A percentile compares a stretch with the other conserved stretches of the same genome.
Evolutionary conservation across 1,140 invertebrate species (phyloP).

Genomic region (Pollicipes pollicipes): DNA sequence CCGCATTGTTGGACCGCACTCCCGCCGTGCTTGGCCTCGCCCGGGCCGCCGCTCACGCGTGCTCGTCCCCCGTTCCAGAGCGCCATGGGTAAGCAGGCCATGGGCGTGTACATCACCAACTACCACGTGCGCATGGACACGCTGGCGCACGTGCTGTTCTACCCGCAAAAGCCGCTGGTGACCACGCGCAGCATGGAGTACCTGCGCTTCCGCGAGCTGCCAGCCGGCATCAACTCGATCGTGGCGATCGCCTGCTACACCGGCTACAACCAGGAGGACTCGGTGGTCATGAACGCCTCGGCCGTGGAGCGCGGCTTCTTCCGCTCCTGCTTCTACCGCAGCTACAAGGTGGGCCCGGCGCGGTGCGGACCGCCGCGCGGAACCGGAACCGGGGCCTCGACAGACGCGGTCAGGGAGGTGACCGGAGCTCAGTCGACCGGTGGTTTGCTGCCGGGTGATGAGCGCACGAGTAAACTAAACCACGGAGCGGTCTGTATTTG

Average conservation of each 20-base stretch:
- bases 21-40: too few species aligned
- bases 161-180: constrained; percentile 97
- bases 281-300: constrained; percentile 93
- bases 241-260: constrained; percentile 98
- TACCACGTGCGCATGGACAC: constrained; percentile 99
- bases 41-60: too few species aligned
- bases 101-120: constrained; percentile 99
- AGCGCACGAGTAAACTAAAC: too few species aligned
- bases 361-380: too few species aligned
- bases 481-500: too few species aligned
- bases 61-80: constrained; percentile 39
- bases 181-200: constrained; percentile 97
- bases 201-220: constrained; percentile 54
- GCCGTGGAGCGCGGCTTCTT: constrained; percentile 99
- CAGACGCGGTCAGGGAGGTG: too few species aligned
- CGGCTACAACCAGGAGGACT: constrained; percentile 98
- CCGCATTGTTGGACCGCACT: too few species aligned
- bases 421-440: too few species aligned
- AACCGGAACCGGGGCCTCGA: too few species aligned
- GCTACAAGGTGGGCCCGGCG: constrained; percentile 49
- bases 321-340: constrained; percentile 92
- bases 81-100: constrained; percentile 99
- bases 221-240: constrained; percentile 81
- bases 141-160: constrained; percentile 89
- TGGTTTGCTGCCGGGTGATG: not conserved